Evolutionary conservation across 2,888 invertebrate genomes (phyloP).

Genomic region (Alsophila aescularia): DNA sequence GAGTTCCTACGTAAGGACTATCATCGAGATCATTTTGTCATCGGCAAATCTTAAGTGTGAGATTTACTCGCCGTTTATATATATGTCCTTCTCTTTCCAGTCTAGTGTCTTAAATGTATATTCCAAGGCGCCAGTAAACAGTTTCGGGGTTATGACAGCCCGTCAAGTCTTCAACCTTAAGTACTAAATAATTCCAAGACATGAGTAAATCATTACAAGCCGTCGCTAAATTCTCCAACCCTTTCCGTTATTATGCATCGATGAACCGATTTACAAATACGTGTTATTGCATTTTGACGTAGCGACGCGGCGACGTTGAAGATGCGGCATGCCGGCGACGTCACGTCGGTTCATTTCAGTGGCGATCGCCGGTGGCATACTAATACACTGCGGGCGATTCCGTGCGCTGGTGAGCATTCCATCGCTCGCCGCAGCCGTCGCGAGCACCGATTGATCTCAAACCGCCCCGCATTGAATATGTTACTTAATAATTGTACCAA

Average conservation of each 20-base stretch:
- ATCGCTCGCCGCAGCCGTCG: conserved; percentile 39
- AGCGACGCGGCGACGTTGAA: conserved; percentile 62
- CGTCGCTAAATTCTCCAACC: conserved; percentile 1
- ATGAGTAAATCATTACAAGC: neutral
- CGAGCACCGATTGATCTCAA: conserved; percentile 56
- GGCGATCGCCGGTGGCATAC: conserved; percentile 75
- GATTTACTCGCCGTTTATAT: too few species aligned
- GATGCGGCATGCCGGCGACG: conserved; percentile 59
- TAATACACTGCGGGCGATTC: conserved; percentile 75
- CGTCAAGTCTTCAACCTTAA: neutral
- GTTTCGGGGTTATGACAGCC: too few species aligned
- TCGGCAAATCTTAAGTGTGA: too few species aligned
- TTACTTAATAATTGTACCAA: conserved; percentile 45
- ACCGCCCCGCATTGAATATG: conserved; percentile 76
- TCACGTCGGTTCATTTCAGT: conserved; percentile 80
- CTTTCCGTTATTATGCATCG: conserved; percentile 21
- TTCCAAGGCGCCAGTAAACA: too few species aligned
- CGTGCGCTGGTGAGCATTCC: conserved; percentile 70
- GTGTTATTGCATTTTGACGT: conserved; percentile 73
- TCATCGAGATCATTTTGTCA: too few species aligned
- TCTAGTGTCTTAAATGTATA: too few species aligned
- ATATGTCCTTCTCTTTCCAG: too few species aligned
- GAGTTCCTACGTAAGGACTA: too few species aligned
- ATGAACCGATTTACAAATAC: conserved; percentile 54
- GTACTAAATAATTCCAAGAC: neutral